These are phyloP conservation scores for Idaea biselata DNA, from an alignment of 2,888 invertebrate genomes.

Conservation along the genomic window DNA sequence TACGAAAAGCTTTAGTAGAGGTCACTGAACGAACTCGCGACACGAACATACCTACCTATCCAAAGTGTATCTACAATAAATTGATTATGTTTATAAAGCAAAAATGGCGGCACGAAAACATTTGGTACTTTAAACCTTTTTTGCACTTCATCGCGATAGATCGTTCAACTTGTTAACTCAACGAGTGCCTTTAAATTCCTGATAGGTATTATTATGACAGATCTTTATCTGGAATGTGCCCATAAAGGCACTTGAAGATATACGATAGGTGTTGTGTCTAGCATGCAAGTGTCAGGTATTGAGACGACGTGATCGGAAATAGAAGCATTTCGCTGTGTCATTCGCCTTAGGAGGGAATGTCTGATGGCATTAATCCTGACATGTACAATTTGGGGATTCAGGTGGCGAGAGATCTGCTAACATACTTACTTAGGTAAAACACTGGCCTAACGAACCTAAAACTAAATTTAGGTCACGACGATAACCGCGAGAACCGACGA, in stretches of 20 bases:
- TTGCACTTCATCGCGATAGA: slow-evolving; percentile 33
- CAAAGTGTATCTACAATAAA: slow-evolving; percentile 67
- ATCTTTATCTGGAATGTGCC: slow-evolving; percentile 13
- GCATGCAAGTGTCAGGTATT: slow-evolving; percentile 3
- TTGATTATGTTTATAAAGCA: slow-evolving; percentile 65
- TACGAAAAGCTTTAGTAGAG: background rate
- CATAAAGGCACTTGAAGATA: slow-evolving; percentile 19
- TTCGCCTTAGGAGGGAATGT: too few relatives aligned
- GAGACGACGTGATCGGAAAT: background rate
- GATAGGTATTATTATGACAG: background rate
- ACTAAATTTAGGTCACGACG: background rate
- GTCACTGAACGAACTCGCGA: slow-evolving; percentile 22
- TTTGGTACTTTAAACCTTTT: slow-evolving; percentile 42
- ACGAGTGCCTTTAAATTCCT: slow-evolving; percentile 12
- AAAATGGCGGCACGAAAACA: slow-evolving; percentile 43
- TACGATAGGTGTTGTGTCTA: slow-evolving; percentile 17
- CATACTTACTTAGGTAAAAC: too few relatives aligned
- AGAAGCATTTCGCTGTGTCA: too few relatives aligned
- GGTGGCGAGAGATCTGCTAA: too few relatives aligned
- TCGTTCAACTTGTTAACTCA: slow-evolving; percentile 25
- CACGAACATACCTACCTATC: slow-evolving; percentile 27
- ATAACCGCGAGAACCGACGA: background rate
- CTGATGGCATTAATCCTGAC: too few relatives aligned
- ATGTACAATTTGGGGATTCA: too few relatives aligned
- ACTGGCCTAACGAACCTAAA: background rate